Conservation (phyloP, 2,113 vertebrate species). For the Scopus umbretta region DNA sequence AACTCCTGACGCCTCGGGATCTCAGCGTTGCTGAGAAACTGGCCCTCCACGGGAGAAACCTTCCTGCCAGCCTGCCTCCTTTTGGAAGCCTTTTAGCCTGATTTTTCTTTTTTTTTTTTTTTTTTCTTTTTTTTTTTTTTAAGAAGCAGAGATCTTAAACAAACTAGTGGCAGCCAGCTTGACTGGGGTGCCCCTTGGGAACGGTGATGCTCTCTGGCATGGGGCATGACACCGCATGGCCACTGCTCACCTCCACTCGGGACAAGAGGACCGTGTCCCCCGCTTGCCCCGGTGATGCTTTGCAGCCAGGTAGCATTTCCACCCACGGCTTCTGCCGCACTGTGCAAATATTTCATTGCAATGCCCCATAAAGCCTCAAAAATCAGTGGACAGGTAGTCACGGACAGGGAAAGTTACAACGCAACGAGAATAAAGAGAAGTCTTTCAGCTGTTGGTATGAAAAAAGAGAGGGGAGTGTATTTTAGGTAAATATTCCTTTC, state of each 20-base stretch:
- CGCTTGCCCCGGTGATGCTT: rapidly evolving
- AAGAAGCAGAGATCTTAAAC: background rate
- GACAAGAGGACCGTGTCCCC: background rate
- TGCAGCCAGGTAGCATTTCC: background rate
- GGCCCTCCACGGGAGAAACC: slow-evolving; percentile 50
- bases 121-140: background rate
- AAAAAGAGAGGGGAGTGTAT: background rate
- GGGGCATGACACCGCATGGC: no score
- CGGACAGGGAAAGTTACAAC: background rate
- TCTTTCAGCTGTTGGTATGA: background rate
- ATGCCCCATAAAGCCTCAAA: rapidly evolving
- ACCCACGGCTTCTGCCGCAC: background rate
- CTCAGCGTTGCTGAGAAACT: slow-evolving; percentile 81
- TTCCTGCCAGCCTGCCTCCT: slow-evolving; percentile 54
- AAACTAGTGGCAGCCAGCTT: background rate
- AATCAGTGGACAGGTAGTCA: background rate
- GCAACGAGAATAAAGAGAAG: background rate
- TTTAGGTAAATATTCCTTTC: background rate
- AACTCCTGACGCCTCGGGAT: slow-evolving; percentile 73
- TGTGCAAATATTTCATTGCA: background rate
- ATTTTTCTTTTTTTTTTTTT: rapidly evolving
- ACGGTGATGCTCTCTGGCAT: background rate
- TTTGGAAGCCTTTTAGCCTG: slow-evolving; percentile 17
- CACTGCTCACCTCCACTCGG: background rate
- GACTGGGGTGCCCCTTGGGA: background rate